A percentile compares a stretch with the other conserved stretches of the same genome.
Evolutionary conservation across 92 coral and sea anemone species (phyloP).

Genomic region (Porites lobata): DNA sequence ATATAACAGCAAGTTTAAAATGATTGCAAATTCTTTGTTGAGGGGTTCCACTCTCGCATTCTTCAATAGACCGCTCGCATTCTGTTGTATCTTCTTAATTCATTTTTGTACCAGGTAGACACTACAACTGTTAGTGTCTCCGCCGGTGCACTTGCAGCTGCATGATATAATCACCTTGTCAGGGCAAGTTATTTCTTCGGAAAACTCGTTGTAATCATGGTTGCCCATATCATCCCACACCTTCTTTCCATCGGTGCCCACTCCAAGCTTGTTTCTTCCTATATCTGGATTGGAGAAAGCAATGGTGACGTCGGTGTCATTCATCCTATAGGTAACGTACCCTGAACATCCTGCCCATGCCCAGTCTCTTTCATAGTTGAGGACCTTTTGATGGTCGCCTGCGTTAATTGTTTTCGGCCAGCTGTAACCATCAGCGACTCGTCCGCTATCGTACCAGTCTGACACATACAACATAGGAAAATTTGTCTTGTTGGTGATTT

Average conservation of each 20-base stretch:
- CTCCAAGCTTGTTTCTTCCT: constrained; percentile 67
- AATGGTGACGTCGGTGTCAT: constrained; percentile 57
- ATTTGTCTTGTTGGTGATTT: constrained; percentile 39
- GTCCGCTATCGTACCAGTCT: constrained; percentile 72
- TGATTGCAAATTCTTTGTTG: too few species aligned
- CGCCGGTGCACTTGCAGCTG: constrained; percentile 50
- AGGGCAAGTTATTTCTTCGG: neutral
- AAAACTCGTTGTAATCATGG: constrained; percentile 52
- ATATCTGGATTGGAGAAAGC: constrained; percentile 69
- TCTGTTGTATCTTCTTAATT: too few species aligned
- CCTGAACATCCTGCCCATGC: constrained; percentile 71
- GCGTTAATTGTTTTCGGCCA: constrained; percentile 58
- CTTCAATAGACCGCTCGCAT: too few species aligned
- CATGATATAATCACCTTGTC: constrained; percentile 12
- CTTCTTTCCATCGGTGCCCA: constrained; percentile 49
- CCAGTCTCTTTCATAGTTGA: constrained; percentile 69
- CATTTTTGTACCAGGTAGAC: neutral
- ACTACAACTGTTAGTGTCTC: constrained; percentile 43
- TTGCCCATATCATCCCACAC: constrained; percentile 66
- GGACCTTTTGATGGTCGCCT: constrained; percentile 46
- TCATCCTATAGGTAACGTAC: constrained; percentile 61
- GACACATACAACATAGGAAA: constrained; percentile 33
- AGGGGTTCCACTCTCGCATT: rapidly evolving
- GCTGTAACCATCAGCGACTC: constrained; percentile 45
- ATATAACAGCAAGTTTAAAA: too few species aligned